Evolutionary conservation across 2,888 invertebrate genomes (phyloP).

Genomic region (Volucella zonaria): DNA sequence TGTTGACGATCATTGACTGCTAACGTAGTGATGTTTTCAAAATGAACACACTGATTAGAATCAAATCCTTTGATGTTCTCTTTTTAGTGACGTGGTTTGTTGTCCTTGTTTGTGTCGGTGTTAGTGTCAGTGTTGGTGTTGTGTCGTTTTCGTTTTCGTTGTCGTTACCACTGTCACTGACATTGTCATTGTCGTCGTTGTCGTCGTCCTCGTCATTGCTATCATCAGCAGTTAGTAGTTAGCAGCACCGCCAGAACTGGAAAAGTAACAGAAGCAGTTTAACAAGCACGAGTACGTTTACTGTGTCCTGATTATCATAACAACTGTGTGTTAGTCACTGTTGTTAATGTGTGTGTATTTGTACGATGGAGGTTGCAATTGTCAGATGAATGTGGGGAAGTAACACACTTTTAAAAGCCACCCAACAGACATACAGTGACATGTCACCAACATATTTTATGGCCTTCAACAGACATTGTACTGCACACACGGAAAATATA

Average conservation of each 20-base stretch:
- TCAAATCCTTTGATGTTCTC: conserved; percentile 65
- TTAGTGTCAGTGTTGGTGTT: too few relatives aligned
- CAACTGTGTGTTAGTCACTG: conserved; percentile 21
- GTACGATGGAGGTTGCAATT: conserved; percentile 29
- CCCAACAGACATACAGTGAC: conserved; percentile 62
- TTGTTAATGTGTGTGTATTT: conserved; percentile 14
- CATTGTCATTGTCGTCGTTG: background rate
- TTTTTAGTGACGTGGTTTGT: conserved; percentile 44
- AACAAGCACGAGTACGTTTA: conserved; percentile 48
- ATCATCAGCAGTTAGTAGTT: conserved; percentile 5
- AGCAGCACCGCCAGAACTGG: too few relatives aligned
- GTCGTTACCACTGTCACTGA: too few relatives aligned
- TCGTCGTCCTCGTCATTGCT: conserved; percentile 26
- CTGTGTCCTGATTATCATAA: conserved; percentile 64
- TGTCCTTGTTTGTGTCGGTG: background rate
- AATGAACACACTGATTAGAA: conserved; percentile 64
- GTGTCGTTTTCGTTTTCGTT: too few relatives aligned
- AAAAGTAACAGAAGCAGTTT: conserved; percentile 14
- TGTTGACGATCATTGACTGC: conserved; percentile 58
- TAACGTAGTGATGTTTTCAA: conserved; percentile 66
- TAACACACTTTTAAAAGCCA: conserved; percentile 28
- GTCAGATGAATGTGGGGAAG: conserved; percentile 25
- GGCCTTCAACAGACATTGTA: conserved; percentile 65
- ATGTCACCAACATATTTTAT: conserved; percentile 60
- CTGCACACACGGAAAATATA: conserved; percentile 44